A percentile compares a stretch with the other conserved stretches of the same genome.
Conservation (phyloP, 2,113 vertebrate species). For the pig (Sus scrofa) region T2T-Sscrofa CM000812.6:21370501-21371000, state of each 20-base stretch:
- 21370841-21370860: conserved; percentile 11
- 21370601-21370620: not conserved
- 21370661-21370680: not conserved
- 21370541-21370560: not conserved
- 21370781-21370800: conserved; percentile 75
- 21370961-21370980: not conserved
- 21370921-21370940: not conserved
- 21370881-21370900: not conserved
- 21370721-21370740: not conserved
- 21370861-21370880: not conserved
- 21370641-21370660: not conserved
- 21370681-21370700: not conserved
- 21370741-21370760: conserved; percentile 60
- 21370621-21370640: not conserved
- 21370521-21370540: not conserved
- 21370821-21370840: conserved; percentile 45
- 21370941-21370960: not conserved
- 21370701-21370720: not conserved
- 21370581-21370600: conserved; percentile 10
- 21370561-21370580: conserved; percentile 24
- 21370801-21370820: conserved; percentile 56
- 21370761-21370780: conserved; percentile 69
- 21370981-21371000: not conserved
- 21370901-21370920: not conserved
- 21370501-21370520: not conserved